A percentile compares a stretch with the other conserved stretches of the same genome.
Conservation (phyloP, 1,140 invertebrate genomes). For the Drosophila nikananu region DNA sequence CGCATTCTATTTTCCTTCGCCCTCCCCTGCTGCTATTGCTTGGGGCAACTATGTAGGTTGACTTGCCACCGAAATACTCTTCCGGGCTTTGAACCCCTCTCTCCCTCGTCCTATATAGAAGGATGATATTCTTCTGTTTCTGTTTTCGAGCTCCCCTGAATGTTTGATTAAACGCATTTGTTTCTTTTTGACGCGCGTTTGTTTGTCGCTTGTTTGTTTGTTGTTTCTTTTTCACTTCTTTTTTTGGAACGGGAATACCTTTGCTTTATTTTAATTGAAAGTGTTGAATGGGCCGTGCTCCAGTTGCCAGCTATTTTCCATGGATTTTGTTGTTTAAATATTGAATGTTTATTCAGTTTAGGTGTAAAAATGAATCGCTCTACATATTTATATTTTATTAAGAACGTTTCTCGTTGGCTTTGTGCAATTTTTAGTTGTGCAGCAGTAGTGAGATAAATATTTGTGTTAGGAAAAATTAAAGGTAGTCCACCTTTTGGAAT, state of each 20-base stretch:
- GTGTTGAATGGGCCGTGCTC: slow-evolving; percentile 34
- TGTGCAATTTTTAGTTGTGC: background rate
- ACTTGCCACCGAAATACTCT: slow-evolving; percentile 28
- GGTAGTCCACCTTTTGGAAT: no score
- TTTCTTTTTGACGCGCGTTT: slow-evolving; percentile 75
- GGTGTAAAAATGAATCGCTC: background rate
- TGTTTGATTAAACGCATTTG: slow-evolving; percentile 84
- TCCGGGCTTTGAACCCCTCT: slow-evolving; percentile 24
- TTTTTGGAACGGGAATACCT: slow-evolving; percentile 23
- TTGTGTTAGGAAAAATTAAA: background rate
- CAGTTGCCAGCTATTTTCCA: slow-evolving; percentile 37
- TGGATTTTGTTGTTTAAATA: slow-evolving; percentile 23
- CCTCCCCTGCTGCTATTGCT: slow-evolving; percentile 6
- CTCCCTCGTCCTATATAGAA: slow-evolving; percentile 6
- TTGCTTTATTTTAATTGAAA: slow-evolving; percentile 63
- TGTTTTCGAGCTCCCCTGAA: slow-evolving; percentile 39
- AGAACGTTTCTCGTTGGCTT: background rate
- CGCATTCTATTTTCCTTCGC: slow-evolving; percentile 36
- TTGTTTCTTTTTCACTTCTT: background rate
- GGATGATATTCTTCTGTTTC: slow-evolving; percentile 19
- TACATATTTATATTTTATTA: background rate
- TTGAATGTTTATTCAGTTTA: slow-evolving; percentile 21
- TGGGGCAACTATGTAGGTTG: slow-evolving; percentile 45
- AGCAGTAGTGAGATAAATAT: background rate
- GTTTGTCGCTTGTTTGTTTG: slow-evolving; percentile 44